Conservation (phyloP, 2,113 vertebrate genomes). For the Archocentrus centrarchus region DNA sequence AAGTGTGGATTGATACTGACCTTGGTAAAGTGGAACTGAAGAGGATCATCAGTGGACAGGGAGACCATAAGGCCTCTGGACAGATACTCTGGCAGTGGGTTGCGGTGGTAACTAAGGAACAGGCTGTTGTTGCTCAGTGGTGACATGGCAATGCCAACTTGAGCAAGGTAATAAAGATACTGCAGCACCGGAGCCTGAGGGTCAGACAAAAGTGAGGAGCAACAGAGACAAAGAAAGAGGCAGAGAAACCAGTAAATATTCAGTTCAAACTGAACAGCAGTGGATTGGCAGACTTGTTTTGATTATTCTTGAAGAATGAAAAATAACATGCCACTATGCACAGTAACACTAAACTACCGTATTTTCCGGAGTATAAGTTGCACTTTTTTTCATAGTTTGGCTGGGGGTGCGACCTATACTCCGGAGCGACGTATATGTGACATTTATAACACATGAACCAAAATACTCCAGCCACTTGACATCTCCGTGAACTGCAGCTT, state of each 20-base stretch:
- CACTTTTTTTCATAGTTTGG: no score
- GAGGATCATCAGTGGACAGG: constrained; percentile 94
- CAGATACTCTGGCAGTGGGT: constrained; percentile 94
- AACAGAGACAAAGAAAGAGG: not conserved
- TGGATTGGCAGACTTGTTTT: not conserved
- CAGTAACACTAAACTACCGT: not conserved
- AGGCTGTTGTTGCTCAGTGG: constrained; percentile 98
- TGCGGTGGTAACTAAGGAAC: constrained; percentile 97
- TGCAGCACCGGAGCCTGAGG: constrained; percentile 93
- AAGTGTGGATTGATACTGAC: constrained; percentile 68
- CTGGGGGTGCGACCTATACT: no score
- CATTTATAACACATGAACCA: no score
- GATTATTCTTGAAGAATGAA: not conserved
- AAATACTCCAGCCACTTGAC: no score
- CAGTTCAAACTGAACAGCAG: not conserved
- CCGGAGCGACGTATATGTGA: no score
- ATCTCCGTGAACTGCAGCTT: no score
- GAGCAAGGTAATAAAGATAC: constrained; percentile 97
- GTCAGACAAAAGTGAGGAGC: not conserved
- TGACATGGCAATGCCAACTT: constrained; percentile 97
- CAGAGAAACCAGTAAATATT: not conserved
- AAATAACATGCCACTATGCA: not conserved
- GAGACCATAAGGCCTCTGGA: constrained; percentile 95
- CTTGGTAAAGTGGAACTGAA: constrained; percentile 99
- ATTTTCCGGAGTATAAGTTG: no score